Base-by-base conservation (phyloP, 2,113 vertebrate species). In the Eublepharis macularius region DNA sequence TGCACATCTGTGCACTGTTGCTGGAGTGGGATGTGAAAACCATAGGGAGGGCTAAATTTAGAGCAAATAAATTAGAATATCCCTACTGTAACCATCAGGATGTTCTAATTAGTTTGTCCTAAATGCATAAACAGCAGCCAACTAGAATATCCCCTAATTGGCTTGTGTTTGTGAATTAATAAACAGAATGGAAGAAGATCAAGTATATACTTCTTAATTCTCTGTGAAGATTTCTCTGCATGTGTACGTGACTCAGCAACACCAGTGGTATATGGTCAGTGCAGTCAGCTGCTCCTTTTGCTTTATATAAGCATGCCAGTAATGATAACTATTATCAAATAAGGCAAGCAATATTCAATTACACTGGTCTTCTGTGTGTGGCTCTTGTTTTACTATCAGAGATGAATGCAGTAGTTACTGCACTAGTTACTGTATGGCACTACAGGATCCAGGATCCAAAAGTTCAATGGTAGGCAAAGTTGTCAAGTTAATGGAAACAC, bases 401-500 rank as follows among this genome's bases (percentile, higher is more conserved):
- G 24, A 51, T 19, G 43, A 76, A 36, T 24, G 13, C 36, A 45
- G 19, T 45, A 43, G 12, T 36, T 41, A 34, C 45, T 24, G 13
- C 36, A 45, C 12, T 45, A 43, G 12, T 36, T 41, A 34, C 45
- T 54, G 80, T 69, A 69, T 68, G 32, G 12, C 6, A 73, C 19
- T 21, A 11, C n/a, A 39, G 34, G 7, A 11, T 66, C 21, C n/a
- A 39, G 34, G 7, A 11, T 66, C 43, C 60, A 4, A 43, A 63
- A 5, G 39, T 51, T 57, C 54, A 54, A 69, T 74, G 63, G 84
- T 80, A 70, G 45, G 26, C 6, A 89, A 84, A 82, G 78, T 0
- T 88, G 82, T 81, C 81, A 89, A 26, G 63, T 86, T 80, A 68
- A 88, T 91, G 90, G 85, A 85, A 63, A 81, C 68, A 88, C 97